A percentile compares a stretch with the other conserved stretches of the same genome.
These are phyloP conservation scores for Ploceus nigricollis DNA, from an alignment of 2,113 vertebrate genomes.

Conservation along the genomic window DNA sequence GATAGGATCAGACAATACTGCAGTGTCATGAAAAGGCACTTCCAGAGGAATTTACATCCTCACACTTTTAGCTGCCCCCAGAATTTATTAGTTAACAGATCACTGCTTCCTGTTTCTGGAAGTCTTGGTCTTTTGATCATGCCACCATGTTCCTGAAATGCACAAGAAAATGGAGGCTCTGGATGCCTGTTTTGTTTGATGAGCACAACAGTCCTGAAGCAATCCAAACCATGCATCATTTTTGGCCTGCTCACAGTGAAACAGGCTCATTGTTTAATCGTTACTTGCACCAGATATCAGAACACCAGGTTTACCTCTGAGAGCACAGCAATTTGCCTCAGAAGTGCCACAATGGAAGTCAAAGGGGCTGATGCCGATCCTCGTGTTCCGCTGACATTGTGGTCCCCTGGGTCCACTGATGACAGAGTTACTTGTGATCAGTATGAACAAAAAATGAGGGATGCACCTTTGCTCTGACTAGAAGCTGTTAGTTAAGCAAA, in stretches of 20 bases:
- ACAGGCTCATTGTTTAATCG: neutral
- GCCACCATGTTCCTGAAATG: neutral
- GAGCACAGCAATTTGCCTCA: neutral
- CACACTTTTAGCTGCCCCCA: neutral
- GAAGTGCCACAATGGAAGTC: neutral
- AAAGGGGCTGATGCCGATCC: neutral
- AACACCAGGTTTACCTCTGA: neutral
- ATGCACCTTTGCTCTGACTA: neutral
- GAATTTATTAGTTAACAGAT: neutral
- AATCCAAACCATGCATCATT: neutral
- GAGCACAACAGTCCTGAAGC: neutral
- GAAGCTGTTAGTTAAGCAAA: neutral
- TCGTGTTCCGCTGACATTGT: fast-evolving
- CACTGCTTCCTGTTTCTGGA: constrained; percentile 2
- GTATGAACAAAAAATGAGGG: neutral
- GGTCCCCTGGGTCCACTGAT: neutral
- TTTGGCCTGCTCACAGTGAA: neutral
- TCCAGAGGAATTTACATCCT: neutral
- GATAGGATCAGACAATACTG: neutral
- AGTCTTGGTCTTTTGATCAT: neutral
- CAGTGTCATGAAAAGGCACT: neutral
- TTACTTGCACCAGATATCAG: neutral
- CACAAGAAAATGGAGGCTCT: neutral
- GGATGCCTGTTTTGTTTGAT: neutral
- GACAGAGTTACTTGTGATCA: neutral